A percentile compares a stretch with the other conserved stretches of the same genome.
Evolutionary conservation across 2,113 vertebrate genomes (phyloP).

Genomic region (Rhegmatorhina hoffmannsi): DNA sequence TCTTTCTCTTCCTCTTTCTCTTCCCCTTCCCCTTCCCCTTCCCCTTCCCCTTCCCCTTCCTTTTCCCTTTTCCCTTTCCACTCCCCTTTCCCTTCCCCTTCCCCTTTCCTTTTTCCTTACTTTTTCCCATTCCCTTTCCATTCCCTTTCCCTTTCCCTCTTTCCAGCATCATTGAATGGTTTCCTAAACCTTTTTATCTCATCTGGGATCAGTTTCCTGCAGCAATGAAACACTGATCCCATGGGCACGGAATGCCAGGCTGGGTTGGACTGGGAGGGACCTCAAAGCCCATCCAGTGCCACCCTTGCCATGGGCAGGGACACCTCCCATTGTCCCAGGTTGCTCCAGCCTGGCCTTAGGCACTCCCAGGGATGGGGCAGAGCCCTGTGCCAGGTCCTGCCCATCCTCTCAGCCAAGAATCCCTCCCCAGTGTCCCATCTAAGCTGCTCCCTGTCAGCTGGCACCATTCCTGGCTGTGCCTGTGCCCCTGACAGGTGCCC

Average conservation of each 20-base stretch:
- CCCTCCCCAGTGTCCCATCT: neutral
- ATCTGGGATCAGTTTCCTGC: neutral
- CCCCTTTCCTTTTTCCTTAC: no score
- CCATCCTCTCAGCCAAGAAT: fast-evolving
- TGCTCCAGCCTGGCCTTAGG: neutral
- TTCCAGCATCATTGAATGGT: neutral
- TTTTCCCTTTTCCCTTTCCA: no score
- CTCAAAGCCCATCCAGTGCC: neutral
- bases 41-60: no score
- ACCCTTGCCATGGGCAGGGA: neutral
- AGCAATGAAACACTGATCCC: neutral
- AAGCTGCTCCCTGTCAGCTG: neutral
- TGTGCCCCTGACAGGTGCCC: no score
- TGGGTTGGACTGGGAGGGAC: neutral
- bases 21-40: no score
- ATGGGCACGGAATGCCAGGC: fast-evolving
- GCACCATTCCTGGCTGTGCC: no score
- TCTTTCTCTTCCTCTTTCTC: no score
- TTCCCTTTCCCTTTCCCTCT: neutral
- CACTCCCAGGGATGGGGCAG: neutral
- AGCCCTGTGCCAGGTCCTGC: neutral
- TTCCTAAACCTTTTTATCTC: neutral
- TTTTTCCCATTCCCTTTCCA: no score
- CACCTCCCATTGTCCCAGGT: neutral
- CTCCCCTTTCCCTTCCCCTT: no score